Base-by-base conservation (phyloP, 2,888 invertebrate species). In the Cephus nigrinus region DNA sequence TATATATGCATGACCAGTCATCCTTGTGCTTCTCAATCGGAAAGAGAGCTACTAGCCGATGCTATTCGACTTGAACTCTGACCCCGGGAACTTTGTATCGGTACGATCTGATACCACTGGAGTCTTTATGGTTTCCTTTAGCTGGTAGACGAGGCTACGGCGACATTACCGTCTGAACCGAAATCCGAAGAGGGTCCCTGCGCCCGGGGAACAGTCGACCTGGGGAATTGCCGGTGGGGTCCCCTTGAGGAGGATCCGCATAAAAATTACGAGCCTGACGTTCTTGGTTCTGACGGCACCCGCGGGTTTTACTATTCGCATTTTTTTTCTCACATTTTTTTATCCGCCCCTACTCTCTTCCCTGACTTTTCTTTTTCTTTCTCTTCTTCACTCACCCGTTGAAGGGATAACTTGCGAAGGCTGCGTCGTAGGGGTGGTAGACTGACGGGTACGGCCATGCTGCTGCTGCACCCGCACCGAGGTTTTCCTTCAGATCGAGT, bases 341-440 rank as follows among this genome's bases (percentile, higher is more conserved):
- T 31, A 4, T 40, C 0, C 35, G 15, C 40, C 5, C 5, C 36
- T 55, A 23, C 30, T 69, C 12, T 40, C 40, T 15, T 15, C 0
- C 1, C 5, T 15, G 1, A 15, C 0, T 2, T 15, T 15, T 12
- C 15, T 4, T 33, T 75, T 68, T 23, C 36, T 5, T n/a, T 71
- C 12, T 1, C n/a, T 68, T 32, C 12, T 2, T 68, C 15, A 94
- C 97, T 97, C 93, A 98, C 98, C 97, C 97, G 93, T 97, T 97
- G 93, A 98, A 98, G 84, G 98, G 97, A 93, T 98, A 98, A 87
- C 97, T 97, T 81, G 97, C 97, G 91, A 98, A 97, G 80, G 97
- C 96, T 80, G 97, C 96, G 89, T 98, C 98, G 92, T 98, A 98
- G 76, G 98, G 97, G 92, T 98, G 98, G 92, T 98, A 98, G 83